A percentile compares a stretch with the other conserved stretches of the same genome.
Conservation (phyloP, 2,113 vertebrate genomes). For the Mirza zaza region DNA sequence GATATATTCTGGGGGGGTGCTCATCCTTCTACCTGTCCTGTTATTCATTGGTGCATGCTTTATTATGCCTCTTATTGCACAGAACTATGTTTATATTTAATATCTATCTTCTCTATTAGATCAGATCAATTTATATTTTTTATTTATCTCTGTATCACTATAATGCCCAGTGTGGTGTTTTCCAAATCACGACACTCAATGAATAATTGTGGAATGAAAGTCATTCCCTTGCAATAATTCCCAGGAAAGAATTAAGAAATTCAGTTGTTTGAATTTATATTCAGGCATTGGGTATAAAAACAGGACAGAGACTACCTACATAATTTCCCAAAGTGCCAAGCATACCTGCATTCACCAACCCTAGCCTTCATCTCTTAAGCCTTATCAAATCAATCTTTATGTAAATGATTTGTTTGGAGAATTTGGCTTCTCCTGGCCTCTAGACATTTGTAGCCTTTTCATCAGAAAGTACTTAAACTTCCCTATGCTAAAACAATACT, state of each 20-base stretch:
- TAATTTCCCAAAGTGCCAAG: neutral
- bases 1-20: neutral
- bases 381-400: neutral
- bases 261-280: neutral
- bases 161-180: neutral
- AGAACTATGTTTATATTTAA: too few species aligned
- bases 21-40: neutral
- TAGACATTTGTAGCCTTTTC: neutral
- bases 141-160: neutral
- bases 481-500: neutral
- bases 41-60: neutral
- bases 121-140: neutral
- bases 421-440: neutral
- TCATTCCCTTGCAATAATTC: neutral
- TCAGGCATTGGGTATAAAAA: neutral
- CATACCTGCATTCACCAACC: neutral
- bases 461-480: neutral
- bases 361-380: neutral
- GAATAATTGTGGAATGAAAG: neutral
- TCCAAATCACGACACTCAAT: neutral
- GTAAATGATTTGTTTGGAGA: neutral
- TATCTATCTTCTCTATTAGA: neutral
- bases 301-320: neutral
- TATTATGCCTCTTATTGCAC: neutral
- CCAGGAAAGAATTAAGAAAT: neutral